These are phyloP conservation scores for Phenganax subtilis DNA, from an alignment of 92 coral and sea anemone genomes.

Conservation along the genomic window DNA sequence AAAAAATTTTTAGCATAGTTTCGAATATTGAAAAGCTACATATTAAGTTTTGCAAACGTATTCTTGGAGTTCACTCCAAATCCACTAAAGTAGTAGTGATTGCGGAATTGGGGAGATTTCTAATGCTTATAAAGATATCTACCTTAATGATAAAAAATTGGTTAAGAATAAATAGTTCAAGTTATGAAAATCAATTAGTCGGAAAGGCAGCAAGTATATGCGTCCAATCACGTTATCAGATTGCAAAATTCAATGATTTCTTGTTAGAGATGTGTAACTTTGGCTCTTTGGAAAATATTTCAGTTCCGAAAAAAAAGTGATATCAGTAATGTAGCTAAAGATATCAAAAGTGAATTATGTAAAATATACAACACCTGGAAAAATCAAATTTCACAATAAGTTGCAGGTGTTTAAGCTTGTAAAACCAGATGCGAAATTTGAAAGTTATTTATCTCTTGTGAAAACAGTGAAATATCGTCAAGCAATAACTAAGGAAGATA, in stretches of 20 bases:
- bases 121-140: background rate
- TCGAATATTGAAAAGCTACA: conserved; percentile 15
- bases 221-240: conserved; percentile 1
- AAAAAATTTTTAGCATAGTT: conserved; percentile 5
- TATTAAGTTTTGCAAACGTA: conserved; percentile 27
- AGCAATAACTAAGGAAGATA: too few relatives aligned
- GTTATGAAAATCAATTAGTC: background rate
- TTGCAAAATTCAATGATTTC: conserved; percentile 9
- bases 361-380: too few relatives aligned
- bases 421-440: too few relatives aligned
- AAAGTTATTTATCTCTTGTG: too few relatives aligned
- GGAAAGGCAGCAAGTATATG: background rate
- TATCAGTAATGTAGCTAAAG: too few relatives aligned
- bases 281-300: too few relatives aligned
- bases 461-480: too few relatives aligned
- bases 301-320: too few relatives aligned
- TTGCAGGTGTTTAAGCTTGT: too few relatives aligned
- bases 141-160: background rate
- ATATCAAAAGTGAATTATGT: too few relatives aligned
- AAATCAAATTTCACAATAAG: too few relatives aligned
- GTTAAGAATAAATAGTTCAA: conserved; percentile 9
- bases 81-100: conserved; percentile 14
- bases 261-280: background rate
- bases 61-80: conserved; percentile 15
- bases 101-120: background rate